Conservation (phyloP, 2,888 invertebrate genomes). For the Itoplectis maculator region DNA sequence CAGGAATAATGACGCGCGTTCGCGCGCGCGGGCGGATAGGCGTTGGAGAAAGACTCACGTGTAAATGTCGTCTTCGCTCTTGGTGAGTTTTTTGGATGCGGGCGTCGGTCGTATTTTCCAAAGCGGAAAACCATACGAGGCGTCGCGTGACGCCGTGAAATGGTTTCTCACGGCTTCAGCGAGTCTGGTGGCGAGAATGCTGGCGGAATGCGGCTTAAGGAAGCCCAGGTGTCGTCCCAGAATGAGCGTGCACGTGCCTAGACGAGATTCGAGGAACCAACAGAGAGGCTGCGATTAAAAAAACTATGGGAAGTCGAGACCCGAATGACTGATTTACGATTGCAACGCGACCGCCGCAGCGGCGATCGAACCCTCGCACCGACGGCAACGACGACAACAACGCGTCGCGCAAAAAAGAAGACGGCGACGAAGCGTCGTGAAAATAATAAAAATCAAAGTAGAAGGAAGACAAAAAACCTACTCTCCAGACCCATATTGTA, state of each 20-base stretch:
- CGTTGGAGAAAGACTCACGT: constrained; percentile 89
- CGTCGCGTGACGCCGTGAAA: constrained; percentile 92
- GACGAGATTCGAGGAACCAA: constrained; percentile 69
- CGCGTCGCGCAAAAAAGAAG: not conserved
- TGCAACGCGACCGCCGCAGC: not conserved
- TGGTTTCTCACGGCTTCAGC: constrained; percentile 91
- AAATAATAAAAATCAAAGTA: constrained; percentile 37
- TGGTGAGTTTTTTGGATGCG: constrained; percentile 89
- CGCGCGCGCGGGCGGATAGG: no score
- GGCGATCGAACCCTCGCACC: not conserved
- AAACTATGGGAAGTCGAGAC: constrained; percentile 8
- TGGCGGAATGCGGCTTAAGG: constrained; percentile 86
- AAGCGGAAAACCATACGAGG: constrained; percentile 92
- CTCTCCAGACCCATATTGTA: constrained; percentile 93
- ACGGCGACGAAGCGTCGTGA: not conserved
- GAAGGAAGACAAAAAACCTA: constrained; percentile 82
- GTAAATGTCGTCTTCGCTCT: constrained; percentile 93
- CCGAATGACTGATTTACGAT: constrained; percentile 4
- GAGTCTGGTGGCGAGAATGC: constrained; percentile 87
- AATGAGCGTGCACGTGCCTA: constrained; percentile 92
- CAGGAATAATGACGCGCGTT: no score
- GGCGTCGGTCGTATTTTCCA: constrained; percentile 93
- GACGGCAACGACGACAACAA: not conserved
- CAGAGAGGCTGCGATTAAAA: constrained; percentile 39
- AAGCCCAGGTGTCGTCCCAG: constrained; percentile 93